Conservation (phyloP, 2,113 vertebrate species). For the Aviceda subcristata region DNA sequence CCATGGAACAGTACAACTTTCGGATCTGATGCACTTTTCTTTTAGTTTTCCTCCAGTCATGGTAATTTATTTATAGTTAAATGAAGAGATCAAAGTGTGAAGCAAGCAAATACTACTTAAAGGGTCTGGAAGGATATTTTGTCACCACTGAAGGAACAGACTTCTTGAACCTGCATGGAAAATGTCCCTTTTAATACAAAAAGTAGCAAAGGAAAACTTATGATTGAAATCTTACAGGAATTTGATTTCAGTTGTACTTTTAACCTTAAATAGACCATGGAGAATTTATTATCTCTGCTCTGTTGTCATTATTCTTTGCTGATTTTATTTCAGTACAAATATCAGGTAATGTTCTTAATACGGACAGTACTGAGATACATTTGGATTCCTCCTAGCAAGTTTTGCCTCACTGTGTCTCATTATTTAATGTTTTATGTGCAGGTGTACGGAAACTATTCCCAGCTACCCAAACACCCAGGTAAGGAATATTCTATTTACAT, state of each 20-base stretch:
- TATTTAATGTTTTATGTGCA: slow-evolving; percentile 56
- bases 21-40: neutral
- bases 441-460: slow-evolving; percentile 74
- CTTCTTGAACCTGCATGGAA: neutral
- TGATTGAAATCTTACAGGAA: neutral
- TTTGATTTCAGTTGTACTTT: neutral
- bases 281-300: neutral
- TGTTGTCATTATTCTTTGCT: slow-evolving; percentile 66
- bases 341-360: slow-evolving; percentile 77
- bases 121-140: neutral
- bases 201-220: neutral
- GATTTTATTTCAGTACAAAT: slow-evolving; percentile 53
- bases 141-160: neutral
- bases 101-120: neutral
- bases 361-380: neutral
- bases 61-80: neutral
- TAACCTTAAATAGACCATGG: slow-evolving; percentile 45
- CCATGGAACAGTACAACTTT: neutral
- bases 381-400: neutral
- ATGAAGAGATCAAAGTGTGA: neutral
- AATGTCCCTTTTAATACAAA: neutral
- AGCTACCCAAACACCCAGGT: slow-evolving; percentile 85
- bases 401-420: neutral
- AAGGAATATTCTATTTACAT: neutral
- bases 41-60: neutral